phyloP scores from a whole-genome alignment of 37 sponge, comb jelly and placozoan species.

The Spongilla lacustris region DNA sequence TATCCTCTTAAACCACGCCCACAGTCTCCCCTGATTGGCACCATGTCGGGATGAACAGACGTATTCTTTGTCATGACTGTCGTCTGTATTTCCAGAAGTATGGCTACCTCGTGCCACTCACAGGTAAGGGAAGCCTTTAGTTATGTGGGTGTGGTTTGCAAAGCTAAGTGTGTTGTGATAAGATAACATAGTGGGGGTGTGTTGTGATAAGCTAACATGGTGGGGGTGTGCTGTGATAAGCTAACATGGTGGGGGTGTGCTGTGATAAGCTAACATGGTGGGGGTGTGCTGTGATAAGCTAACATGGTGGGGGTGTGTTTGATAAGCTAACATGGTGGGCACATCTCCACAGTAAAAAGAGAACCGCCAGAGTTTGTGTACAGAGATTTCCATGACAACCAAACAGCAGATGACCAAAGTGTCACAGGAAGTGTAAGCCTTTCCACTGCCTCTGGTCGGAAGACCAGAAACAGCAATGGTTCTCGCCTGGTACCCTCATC shows the following conservation, averaged over 20 bases:
- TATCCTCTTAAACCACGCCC: background rate
- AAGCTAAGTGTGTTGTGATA: too few species aligned
- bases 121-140: slow-evolving; percentile 5
- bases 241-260: too few species aligned
- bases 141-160: background rate
- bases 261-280: too few species aligned
- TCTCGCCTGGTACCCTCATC: slow-evolving; percentile 25
- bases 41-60: slow-evolving; percentile 74
- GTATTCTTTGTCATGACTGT: slow-evolving; percentile 72
- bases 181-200: too few species aligned
- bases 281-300: too few species aligned
- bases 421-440: background rate
- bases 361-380: slow-evolving; percentile 66
- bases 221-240: too few species aligned
- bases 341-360: slow-evolving; percentile 31
- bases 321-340: too few species aligned
- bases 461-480: slow-evolving; percentile 69
- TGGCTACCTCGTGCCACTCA: slow-evolving; percentile 58
- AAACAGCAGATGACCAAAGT: background rate
- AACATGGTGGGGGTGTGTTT: too few species aligned
- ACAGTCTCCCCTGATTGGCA: slow-evolving; percentile 73
- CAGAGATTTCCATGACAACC: slow-evolving; percentile 62
- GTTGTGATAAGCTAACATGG: too few species aligned
- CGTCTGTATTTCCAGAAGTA: slow-evolving; percentile 68
- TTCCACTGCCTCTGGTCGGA: slow-evolving; percentile 18